These are phyloP conservation scores for Habrosyne pyritoides DNA, from an alignment of 2,888 invertebrate species.

Conservation along the genomic window DNA sequence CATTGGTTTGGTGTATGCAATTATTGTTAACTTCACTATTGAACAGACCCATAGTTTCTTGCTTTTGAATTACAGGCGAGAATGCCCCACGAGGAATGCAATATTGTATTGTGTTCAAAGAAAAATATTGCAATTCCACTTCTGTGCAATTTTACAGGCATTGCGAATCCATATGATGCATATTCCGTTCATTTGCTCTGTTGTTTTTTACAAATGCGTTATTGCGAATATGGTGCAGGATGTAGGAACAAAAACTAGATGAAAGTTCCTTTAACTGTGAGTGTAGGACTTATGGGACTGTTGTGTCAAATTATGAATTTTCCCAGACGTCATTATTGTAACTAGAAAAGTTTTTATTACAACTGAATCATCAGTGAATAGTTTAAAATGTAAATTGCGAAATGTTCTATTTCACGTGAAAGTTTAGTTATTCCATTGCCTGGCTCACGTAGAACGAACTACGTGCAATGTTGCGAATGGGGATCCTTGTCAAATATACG, in stretches of 20 bases:
- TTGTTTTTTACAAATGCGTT: slow-evolving; percentile 10
- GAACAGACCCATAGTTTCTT: slow-evolving; percentile 29
- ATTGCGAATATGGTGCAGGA: not conserved
- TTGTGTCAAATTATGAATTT: not conserved
- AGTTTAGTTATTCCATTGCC: slow-evolving; percentile 3
- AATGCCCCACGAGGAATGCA: slow-evolving; percentile 40
- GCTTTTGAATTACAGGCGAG: slow-evolving; percentile 31
- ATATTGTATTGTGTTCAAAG: slow-evolving; percentile 58
- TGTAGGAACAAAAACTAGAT: not conserved
- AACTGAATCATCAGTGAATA: not conserved
- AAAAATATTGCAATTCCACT: slow-evolving; percentile 57
- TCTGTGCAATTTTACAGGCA: slow-evolving; percentile 48
- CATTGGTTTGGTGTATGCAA: not conserved
- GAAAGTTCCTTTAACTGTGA: not conserved
- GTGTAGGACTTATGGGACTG: not conserved
- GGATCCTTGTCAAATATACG: not conserved
- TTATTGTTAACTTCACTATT: not conserved
- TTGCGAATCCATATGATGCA: slow-evolving; percentile 51
- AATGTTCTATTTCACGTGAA: not conserved
- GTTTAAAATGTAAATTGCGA: not conserved
- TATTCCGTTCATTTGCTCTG: slow-evolving; percentile 43
- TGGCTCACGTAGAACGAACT: not conserved
- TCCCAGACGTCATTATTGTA: not conserved
- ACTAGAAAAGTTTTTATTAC: not conserved
- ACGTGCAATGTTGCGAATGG: slow-evolving; percentile 1